These are phyloP conservation scores for Cephus rjabovi DNA, from an alignment of 2,888 invertebrate genomes.

Conservation along the genomic window DNA sequence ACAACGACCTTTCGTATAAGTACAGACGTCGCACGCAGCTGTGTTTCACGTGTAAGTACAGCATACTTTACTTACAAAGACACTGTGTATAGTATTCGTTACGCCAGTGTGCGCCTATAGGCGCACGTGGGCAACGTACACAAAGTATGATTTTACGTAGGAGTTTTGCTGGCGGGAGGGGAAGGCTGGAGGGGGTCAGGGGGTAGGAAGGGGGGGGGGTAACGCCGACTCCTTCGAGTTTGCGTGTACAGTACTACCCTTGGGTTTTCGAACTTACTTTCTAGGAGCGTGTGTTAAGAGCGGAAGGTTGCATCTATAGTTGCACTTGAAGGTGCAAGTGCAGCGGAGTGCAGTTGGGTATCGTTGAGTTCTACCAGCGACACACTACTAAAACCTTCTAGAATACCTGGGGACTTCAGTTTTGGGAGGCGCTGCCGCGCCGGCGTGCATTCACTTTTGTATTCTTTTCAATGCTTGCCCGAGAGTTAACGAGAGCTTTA, in stretches of 20 bases:
- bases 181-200: too few relatives aligned
- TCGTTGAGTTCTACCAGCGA: neutral
- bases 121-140: neutral
- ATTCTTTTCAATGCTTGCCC: neutral
- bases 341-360: neutral
- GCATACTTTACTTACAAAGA: neutral
- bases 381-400: neutral
- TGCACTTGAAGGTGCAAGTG: neutral
- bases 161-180: neutral
- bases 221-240: neutral
- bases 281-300: neutral
- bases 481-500: neutral
- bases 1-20: neutral
- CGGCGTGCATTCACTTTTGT: neutral
- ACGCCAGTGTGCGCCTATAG: neutral
- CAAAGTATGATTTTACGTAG: neutral
- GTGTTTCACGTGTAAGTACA: neutral
- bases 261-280: neutral
- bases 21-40: neutral
- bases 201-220: too few relatives aligned
- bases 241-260: neutral
- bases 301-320: neutral
- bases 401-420: neutral
- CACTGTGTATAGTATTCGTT: neutral
- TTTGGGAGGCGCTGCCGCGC: neutral